phyloP scores from a whole-genome alignment of 2,888 invertebrate species.

The Folsomia candida region DNA sequence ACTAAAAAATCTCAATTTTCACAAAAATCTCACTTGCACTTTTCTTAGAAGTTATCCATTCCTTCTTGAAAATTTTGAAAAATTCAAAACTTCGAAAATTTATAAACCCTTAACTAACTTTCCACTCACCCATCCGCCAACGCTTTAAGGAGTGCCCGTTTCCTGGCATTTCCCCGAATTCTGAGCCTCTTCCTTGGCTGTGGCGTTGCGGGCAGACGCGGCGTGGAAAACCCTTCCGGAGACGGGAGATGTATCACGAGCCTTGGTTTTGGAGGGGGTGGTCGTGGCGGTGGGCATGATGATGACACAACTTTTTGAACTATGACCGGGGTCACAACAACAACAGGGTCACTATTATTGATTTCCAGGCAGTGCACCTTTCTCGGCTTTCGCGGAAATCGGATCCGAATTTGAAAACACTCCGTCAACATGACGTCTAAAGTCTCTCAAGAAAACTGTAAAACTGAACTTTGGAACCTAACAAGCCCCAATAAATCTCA shows the following conservation, averaged over 20 bases:
- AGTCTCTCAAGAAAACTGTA: neutral
- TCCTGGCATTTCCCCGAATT: conserved; percentile 31
- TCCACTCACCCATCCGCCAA: conserved; percentile 46
- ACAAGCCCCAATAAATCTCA: too few species aligned
- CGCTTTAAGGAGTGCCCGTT: conserved; percentile 42
- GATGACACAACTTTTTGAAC: neutral
- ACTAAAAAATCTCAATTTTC: too few species aligned
- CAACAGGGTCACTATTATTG: neutral
- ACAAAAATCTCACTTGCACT: too few species aligned
- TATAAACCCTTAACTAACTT: too few species aligned
- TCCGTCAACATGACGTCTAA: conserved; percentile 43
- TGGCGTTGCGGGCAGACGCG: conserved; percentile 33
- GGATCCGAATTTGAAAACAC: conserved; percentile 44
- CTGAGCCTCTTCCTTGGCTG: conserved; percentile 28
- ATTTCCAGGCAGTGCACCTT: conserved; percentile 27
- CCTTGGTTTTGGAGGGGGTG: conserved; percentile 15
- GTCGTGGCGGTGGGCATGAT: neutral
- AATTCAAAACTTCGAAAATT: too few species aligned
- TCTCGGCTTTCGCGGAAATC: conserved; percentile 45
- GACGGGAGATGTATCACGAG: conserved; percentile 26
- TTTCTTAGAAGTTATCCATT: too few species aligned
- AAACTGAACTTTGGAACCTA: neutral
- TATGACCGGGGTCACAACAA: neutral
- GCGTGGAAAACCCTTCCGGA: conserved; percentile 25
- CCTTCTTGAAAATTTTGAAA: too few species aligned